These are phyloP conservation scores for Chaetops frenatus DNA, from an alignment of 2,113 vertebrate species.

Conservation along the genomic window DNA sequence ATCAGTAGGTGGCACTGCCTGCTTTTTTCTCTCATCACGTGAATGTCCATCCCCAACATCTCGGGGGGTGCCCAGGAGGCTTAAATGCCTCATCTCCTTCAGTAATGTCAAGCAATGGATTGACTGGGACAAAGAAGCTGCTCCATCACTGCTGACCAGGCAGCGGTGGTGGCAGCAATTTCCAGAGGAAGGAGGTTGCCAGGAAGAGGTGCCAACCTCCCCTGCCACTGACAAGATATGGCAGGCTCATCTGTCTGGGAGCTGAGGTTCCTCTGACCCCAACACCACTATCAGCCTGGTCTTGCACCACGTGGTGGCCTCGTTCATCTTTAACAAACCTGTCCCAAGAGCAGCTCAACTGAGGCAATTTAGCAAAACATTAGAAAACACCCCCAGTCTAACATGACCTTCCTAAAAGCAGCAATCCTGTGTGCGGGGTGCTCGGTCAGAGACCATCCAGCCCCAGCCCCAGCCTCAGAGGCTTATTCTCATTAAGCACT, in stretches of 20 bases:
- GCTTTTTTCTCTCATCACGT: background rate
- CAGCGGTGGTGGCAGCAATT: background rate
- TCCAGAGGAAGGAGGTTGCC: background rate
- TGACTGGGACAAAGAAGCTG: background rate
- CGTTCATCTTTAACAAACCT: background rate
- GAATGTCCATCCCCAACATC: background rate
- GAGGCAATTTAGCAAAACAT: background rate
- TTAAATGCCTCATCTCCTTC: background rate
- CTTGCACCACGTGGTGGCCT: background rate
- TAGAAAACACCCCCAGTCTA: background rate
- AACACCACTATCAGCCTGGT: rapidly evolving
- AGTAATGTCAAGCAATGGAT: background rate
- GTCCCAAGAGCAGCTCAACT: background rate
- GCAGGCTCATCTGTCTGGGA: background rate
- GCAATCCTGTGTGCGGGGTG: background rate
- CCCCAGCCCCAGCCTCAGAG: background rate
- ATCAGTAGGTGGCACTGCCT: conserved; percentile 63
- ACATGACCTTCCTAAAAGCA: background rate
- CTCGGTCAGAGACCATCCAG: background rate
- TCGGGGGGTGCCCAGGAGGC: no score
- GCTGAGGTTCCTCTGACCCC: background rate
- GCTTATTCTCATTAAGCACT: background rate
- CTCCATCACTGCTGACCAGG: background rate
- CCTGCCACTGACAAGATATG: background rate
- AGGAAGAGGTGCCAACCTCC: background rate